Evolutionary conservation across 2,797 vertebrate genomes (phyloP).

Genomic region (Antennarius maculatus): DNA sequence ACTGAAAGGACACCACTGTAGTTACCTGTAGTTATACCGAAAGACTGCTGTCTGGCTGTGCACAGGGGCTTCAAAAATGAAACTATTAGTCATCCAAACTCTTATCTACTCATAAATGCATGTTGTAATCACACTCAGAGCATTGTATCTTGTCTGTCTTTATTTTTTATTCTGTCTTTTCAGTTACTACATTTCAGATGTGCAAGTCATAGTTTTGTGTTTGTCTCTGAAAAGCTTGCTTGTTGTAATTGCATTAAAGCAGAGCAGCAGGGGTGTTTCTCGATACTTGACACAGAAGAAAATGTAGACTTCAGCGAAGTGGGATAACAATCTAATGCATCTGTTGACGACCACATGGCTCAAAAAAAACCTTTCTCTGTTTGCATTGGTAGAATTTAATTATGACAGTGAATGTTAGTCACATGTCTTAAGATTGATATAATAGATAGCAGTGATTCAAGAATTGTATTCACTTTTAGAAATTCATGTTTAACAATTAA

Average conservation of each 20-base stretch:
- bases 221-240: conserved; percentile 15
- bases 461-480: neutral
- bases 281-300: neutral
- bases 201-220: neutral
- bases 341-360: neutral
- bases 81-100: conserved; percentile 47
- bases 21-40: conserved; percentile 48
- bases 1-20: conserved; percentile 47
- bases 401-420: conserved; percentile 13
- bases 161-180: neutral
- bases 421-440: neutral
- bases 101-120: conserved; percentile 48
- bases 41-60: conserved; percentile 52
- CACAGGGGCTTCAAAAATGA: conserved; percentile 62
- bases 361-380: conserved; percentile 2
- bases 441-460: no score
- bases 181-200: conserved; percentile 8
- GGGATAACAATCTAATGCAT: neutral
- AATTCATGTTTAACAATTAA: neutral
- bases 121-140: conserved; percentile 57
- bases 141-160: conserved; percentile 39
- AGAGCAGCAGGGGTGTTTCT: neutral
- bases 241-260: conserved; percentile 4
- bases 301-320: neutral
- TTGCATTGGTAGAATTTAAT: conserved; percentile 12